These are phyloP conservation scores for Hydropsyche tenuis DNA, from an alignment of 1,140 invertebrate genomes.

Conservation along the genomic window DNA sequence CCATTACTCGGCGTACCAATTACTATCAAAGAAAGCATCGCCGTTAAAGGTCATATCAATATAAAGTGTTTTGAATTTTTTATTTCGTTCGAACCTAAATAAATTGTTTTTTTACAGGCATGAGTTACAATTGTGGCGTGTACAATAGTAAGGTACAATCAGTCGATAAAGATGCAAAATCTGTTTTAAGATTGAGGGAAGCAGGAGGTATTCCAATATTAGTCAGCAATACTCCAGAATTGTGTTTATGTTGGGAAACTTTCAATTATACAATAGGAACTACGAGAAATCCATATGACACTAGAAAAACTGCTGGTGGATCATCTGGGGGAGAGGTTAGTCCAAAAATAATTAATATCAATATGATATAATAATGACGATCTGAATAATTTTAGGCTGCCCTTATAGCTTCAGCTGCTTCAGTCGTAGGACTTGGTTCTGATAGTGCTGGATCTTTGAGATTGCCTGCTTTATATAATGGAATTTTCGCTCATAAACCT, in stretches of 20 bases:
- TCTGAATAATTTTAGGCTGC: constrained; percentile 62
- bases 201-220: constrained; percentile 85
- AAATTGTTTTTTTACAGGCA: constrained; percentile 52
- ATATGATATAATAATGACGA: background rate
- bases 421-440: constrained; percentile 79
- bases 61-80: no score
- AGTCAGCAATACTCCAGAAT: constrained; percentile 89
- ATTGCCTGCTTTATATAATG: constrained; percentile 84
- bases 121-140: constrained; percentile 64
- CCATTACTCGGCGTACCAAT: constrained; percentile 72
- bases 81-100: no score
- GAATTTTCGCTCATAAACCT: constrained; percentile 85
- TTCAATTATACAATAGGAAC: constrained; percentile 86
- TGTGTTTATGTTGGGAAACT: constrained; percentile 90
- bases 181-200: constrained; percentile 69
- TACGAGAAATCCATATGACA: constrained; percentile 91
- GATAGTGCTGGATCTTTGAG: constrained; percentile 86
- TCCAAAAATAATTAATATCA: constrained; percentile 39
- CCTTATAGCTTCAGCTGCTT: constrained; percentile 73
- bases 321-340: constrained; percentile 77
- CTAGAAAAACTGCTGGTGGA: constrained; percentile 74
- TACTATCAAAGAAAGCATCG: constrained; percentile 72
- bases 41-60: constrained; percentile 67
- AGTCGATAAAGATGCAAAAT: constrained; percentile 74
- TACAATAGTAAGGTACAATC: constrained; percentile 62